phyloP scores from a whole-genome alignment of 2,797 vertebrate species.

The Discoglossus pictus region DNA sequence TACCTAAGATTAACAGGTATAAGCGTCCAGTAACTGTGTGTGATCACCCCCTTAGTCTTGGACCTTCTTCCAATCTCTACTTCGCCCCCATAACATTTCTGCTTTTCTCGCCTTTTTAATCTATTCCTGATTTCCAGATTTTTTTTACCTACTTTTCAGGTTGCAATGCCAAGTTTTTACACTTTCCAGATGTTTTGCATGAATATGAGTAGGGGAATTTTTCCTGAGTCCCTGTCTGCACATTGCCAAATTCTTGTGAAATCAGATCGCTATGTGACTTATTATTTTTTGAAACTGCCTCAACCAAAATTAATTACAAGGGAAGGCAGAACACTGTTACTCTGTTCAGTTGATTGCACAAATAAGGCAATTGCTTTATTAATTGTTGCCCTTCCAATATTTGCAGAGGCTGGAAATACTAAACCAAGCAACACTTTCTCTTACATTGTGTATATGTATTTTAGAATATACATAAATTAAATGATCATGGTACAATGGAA shows the following conservation, averaged over 20 bases:
- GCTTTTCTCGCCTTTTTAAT: constrained; percentile 9
- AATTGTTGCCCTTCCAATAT: neutral
- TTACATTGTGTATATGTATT: too few species aligned
- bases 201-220: constrained; percentile 11
- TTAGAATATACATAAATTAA: too few species aligned
- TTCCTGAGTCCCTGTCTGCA: constrained; percentile 1
- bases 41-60: too few species aligned
- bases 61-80: too few species aligned
- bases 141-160: constrained; percentile 7
- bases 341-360: neutral
- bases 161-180: constrained; percentile 1
- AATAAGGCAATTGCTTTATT: neutral
- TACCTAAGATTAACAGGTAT: too few species aligned
- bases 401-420: too few species aligned
- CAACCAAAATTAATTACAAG: constrained; percentile 5
- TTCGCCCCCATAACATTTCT: neutral
- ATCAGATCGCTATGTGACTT: constrained; percentile 7
- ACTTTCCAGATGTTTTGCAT: constrained; percentile 14
- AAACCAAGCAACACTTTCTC: too few species aligned
- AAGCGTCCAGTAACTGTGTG: too few species aligned
- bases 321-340: neutral
- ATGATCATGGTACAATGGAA: too few species aligned
- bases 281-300: constrained; percentile 5
- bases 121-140: constrained; percentile 1
- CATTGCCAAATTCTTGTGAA: constrained; percentile 18